These are phyloP conservation scores for Enteromius anoplus DNA, from an alignment of 2,797 vertebrate genomes.

Conservation along the genomic window DNA sequence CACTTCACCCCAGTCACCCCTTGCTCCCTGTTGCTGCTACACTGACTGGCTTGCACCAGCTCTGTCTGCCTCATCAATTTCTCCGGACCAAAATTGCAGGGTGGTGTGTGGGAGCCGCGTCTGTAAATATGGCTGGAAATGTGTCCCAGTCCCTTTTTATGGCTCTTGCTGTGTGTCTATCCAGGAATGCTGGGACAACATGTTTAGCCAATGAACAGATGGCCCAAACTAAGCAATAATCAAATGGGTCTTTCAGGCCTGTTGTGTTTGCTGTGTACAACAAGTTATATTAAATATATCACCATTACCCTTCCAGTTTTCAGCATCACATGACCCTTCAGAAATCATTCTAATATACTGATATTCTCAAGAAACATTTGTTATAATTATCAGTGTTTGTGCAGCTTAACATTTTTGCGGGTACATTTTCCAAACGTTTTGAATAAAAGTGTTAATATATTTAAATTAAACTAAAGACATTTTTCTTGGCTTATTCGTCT, in stretches of 20 bases:
- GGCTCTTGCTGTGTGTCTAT: conserved; percentile 70
- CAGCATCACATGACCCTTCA: background rate
- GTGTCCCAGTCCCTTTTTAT: conserved; percentile 72
- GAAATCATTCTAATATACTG: background rate
- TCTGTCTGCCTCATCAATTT: conserved; percentile 80
- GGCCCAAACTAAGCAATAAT: conserved; percentile 43
- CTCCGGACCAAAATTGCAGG: conserved; percentile 76
- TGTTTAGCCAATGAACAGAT: conserved; percentile 44
- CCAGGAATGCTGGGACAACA: conserved; percentile 55
- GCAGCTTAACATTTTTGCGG: background rate
- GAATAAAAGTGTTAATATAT: background rate
- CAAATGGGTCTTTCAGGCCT: conserved; percentile 13
- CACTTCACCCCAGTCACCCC: conserved; percentile 66
- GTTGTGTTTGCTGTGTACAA: background rate
- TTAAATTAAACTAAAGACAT: background rate
- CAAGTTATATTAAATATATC: background rate
- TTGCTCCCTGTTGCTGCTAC: conserved; percentile 73
- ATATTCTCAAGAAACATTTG: background rate
- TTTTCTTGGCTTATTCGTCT: background rate
- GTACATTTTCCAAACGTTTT: background rate
- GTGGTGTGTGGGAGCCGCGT: conserved; percentile 71
- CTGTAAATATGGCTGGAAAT: conserved; percentile 77
- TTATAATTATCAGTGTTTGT: background rate
- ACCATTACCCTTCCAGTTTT: background rate
- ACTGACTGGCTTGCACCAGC: conserved; percentile 54